A percentile compares a stretch with the other conserved stretches of the same genome.
Conservation (phyloP, 2,113 vertebrate genomes). For the Mugil cephalus region DNA sequence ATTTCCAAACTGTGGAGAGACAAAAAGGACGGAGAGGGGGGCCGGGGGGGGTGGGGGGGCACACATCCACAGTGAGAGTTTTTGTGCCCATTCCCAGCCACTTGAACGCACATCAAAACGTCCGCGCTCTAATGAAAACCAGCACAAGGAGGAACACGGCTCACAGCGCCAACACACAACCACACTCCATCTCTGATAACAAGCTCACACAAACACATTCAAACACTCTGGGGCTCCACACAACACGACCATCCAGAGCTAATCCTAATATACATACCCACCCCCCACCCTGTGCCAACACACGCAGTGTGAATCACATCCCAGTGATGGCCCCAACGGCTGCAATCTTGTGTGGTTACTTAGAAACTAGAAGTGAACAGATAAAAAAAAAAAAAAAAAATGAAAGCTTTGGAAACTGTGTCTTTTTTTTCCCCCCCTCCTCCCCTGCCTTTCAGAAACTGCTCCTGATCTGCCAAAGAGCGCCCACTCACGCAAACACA, state of each 20-base stretch:
- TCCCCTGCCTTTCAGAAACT: slow-evolving; percentile 54
- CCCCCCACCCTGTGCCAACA: background rate
- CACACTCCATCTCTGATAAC: slow-evolving; percentile 51
- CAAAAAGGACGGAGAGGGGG: no score
- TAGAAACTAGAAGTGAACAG: slow-evolving; percentile 65
- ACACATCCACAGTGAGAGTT: slow-evolving; percentile 38
- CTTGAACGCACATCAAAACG: slow-evolving; percentile 73
- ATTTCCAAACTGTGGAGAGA: slow-evolving; percentile 59
- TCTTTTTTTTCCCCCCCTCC: slow-evolving; percentile 21
- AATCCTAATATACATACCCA: slow-evolving; percentile 66
- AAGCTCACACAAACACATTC: slow-evolving; percentile 44
- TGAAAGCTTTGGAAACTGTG: slow-evolving; percentile 65
- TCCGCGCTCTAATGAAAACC: slow-evolving; percentile 72
- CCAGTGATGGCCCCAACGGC: slow-evolving; percentile 67
- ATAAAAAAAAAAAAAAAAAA: slow-evolving; percentile 39
- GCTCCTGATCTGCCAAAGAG: slow-evolving; percentile 40
- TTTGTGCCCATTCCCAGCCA: slow-evolving; percentile 40
- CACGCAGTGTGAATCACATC: slow-evolving; percentile 33
- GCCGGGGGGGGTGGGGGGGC: no score
- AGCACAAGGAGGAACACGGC: slow-evolving; percentile 57
- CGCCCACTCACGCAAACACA: slow-evolving; percentile 8
- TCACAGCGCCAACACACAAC: slow-evolving; percentile 35
- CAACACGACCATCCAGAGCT: slow-evolving; percentile 32
- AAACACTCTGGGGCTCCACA: slow-evolving; percentile 25
- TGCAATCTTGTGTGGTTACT: slow-evolving; percentile 72